Conservation (phyloP, 2,113 vertebrate genomes). For the Panthera uncia region DNA sequence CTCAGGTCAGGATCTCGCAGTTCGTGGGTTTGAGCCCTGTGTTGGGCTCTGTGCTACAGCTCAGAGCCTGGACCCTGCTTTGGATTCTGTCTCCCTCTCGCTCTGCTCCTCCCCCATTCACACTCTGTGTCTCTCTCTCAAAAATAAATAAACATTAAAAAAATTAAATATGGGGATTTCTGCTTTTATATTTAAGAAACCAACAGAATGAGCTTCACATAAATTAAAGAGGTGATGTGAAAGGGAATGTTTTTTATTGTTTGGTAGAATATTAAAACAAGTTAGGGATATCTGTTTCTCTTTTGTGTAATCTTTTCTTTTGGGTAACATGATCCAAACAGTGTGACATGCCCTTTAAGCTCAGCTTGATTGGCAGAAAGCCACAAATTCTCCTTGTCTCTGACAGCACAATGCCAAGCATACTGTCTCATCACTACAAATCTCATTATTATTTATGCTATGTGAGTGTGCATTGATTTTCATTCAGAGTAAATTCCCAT, state of each 20-base stretch:
- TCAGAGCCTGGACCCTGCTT: no score
- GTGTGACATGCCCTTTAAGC: conserved; percentile 73
- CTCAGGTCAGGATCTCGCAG: no score
- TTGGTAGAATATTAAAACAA: conserved; percentile 46
- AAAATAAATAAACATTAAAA: no score
- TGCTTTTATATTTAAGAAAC: neutral
- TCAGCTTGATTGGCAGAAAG: conserved; percentile 72
- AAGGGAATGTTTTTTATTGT: neutral
- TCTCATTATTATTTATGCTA: conserved; percentile 77
- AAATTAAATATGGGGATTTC: neutral
- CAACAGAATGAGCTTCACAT: neutral
- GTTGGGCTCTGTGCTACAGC: no score
- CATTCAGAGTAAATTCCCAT: conserved; percentile 70
- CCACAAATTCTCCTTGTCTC: conserved; percentile 53
- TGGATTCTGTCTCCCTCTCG: no score
- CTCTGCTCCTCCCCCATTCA: no score
- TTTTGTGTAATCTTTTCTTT: conserved; percentile 70
- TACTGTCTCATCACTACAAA: conserved; percentile 54
- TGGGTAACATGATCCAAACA: conserved; percentile 61
- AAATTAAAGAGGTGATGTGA: neutral
- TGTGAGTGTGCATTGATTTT: neutral
- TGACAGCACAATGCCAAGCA: conserved; percentile 72
- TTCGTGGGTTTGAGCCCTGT: no score
- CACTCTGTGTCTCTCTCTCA: no score
- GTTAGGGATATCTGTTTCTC: conserved; percentile 51